A percentile compares a stretch with the other conserved stretches of the same genome.
phyloP scores from a whole-genome alignment of 92 coral and sea anemone species.

The Porites rus region DNA sequence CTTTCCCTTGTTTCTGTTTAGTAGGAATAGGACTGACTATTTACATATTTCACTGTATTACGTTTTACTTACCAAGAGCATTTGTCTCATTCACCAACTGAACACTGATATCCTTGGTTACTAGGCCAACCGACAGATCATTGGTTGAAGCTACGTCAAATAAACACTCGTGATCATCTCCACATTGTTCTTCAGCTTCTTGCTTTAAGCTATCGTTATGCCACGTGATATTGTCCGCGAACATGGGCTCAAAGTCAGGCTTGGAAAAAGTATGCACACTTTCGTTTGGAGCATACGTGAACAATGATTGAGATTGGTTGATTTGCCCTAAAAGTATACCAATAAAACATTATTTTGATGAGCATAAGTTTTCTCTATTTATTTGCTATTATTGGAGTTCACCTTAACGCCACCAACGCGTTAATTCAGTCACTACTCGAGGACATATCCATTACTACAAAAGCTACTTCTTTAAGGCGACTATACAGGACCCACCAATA shows the following conservation, averaged over 20 bases:
- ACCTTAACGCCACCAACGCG: no score
- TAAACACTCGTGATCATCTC: conserved; percentile 58
- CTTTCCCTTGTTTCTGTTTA: no score
- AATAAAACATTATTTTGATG: neutral
- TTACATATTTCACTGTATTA: neutral
- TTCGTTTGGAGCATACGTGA: conserved; percentile 62
- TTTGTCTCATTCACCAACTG: conserved; percentile 40
- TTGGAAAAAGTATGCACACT: conserved; percentile 6
- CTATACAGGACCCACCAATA: no score
- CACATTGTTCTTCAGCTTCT: conserved; percentile 59
- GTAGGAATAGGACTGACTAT: no score
- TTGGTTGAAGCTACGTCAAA: conserved; percentile 59
- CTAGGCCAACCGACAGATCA: conserved; percentile 62
- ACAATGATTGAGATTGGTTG: conserved; percentile 38
- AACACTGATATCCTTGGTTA: conserved; percentile 39
- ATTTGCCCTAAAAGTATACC: conserved; percentile 58
- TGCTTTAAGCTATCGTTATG: conserved; percentile 37
- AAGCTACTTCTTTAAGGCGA: no score
- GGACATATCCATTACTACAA: no score
- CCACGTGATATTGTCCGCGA: conserved; percentile 40
- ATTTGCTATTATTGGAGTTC: no score
- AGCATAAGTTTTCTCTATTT: neutral
- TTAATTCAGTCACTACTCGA: no score
- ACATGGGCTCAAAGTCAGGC: conserved; percentile 10
- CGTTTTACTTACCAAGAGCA: neutral